These are phyloP conservation scores for Chaetodon auriga DNA, from an alignment of 2,113 vertebrate species.

Conservation along the genomic window DNA sequence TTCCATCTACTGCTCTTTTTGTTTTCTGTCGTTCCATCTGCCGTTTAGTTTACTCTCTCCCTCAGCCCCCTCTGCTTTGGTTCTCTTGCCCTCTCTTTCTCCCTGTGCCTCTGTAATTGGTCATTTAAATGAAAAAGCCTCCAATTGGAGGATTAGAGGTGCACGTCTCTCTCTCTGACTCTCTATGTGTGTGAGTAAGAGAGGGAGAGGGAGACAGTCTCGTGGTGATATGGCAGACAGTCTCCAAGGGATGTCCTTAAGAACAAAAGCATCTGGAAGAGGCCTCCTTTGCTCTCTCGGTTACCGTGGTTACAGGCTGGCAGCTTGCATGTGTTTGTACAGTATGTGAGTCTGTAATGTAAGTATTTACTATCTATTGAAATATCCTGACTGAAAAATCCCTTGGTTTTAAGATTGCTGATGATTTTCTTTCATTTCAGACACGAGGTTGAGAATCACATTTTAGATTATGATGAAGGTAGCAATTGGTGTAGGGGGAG, in stretches of 20 bases:
- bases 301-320: conserved; percentile 80
- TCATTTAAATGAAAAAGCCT: conserved; percentile 74
- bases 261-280: conserved; percentile 80
- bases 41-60: conserved; percentile 41
- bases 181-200: conserved; percentile 40
- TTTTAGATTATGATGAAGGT: not conserved
- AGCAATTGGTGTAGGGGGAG: not conserved
- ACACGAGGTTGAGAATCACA: conserved; percentile 13
- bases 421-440: conserved; percentile 5
- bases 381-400: conserved; percentile 10
- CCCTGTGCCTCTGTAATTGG: conserved; percentile 59
- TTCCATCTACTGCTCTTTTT: conserved; percentile 52
- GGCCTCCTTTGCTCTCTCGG: conserved; percentile 69
- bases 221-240: conserved; percentile 69
- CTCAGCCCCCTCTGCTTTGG: conserved; percentile 29
- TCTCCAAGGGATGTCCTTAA: conserved; percentile 76
- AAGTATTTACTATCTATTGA: conserved; percentile 32
- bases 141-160: conserved; percentile 66
- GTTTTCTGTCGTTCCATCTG: conserved; percentile 61
- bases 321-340: conserved; percentile 61
- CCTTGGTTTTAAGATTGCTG: not conserved
- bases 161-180: conserved; percentile 33
- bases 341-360: conserved; percentile 35
- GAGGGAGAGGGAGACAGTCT: conserved; percentile 43
- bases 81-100: conserved; percentile 30